Evolutionary conservation across 1,140 invertebrate species (phyloP).

Genomic region (Drosophila mayri): DNA sequence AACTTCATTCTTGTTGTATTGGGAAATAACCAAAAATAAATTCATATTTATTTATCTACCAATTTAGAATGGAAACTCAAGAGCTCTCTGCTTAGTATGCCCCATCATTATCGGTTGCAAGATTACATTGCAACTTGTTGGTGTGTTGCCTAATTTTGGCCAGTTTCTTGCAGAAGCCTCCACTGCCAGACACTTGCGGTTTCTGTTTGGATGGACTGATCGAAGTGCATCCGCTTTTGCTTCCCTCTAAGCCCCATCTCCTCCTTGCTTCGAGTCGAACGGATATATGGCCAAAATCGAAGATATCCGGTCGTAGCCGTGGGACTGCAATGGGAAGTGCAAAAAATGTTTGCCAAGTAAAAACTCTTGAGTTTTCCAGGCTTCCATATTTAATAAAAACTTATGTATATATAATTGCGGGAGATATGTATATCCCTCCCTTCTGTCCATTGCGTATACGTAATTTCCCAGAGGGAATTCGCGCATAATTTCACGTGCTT

Average conservation of each 20-base stretch:
- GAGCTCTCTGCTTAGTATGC: not conserved
- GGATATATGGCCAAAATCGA: constrained; percentile 76
- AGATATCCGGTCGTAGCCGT: constrained; percentile 63
- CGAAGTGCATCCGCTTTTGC: constrained; percentile 30
- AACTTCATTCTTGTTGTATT: not conserved
- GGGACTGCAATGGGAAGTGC: constrained; percentile 31
- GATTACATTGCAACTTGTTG: not conserved
- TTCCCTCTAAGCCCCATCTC: not conserved
- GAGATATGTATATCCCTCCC: not conserved
- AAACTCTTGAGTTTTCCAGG: not conserved
- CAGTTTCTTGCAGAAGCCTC: constrained; percentile 24
- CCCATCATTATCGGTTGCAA: not conserved
- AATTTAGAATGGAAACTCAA: not conserved
- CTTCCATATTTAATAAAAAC: not conserved
- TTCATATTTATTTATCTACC: not conserved
- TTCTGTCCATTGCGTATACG: constrained; percentile 59
- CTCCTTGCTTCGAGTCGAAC: constrained; percentile 22
- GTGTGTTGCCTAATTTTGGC: constrained; percentile 13
- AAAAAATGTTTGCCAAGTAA: constrained; percentile 9
- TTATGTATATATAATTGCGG: not conserved
- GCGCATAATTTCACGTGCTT: constrained; percentile 62
- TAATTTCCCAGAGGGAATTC: constrained; percentile 41
- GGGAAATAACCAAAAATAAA: not conserved
- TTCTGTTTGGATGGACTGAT: constrained; percentile 39
- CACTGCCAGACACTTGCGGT: constrained; percentile 43